Evolutionary conservation across 2,113 vertebrate species (phyloP).

Genomic region (Cephalopterus ornatus): DNA sequence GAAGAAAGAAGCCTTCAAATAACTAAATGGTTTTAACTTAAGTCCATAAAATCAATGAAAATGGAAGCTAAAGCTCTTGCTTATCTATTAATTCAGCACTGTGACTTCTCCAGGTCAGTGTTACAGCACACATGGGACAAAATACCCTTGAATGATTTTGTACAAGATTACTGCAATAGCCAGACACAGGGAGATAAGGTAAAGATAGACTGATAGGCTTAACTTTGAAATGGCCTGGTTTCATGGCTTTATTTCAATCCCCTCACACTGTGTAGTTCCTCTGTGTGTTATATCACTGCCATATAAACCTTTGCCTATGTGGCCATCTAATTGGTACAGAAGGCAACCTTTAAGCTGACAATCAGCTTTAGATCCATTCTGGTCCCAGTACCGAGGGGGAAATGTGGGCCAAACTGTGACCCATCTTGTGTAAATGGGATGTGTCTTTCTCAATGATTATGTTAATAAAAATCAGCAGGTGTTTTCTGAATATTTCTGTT

Average conservation of each 20-base stretch:
- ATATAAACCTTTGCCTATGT: background rate
- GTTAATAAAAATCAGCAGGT: background rate
- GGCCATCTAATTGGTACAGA: background rate
- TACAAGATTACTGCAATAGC: slow-evolving; percentile 14
- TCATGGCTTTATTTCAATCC: background rate
- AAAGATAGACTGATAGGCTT: slow-evolving; percentile 25
- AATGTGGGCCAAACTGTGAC: background rate
- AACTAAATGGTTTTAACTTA: slow-evolving; percentile 36
- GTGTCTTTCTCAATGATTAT: background rate
- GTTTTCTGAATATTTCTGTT: background rate
- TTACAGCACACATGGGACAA: slow-evolving; percentile 39
- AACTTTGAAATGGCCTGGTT: slow-evolving; percentile 3
- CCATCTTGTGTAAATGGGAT: background rate
- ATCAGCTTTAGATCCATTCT: background rate
- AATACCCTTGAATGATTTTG: slow-evolving; percentile 62
- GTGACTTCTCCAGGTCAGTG: slow-evolving; percentile 25
- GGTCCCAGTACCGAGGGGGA: background rate
- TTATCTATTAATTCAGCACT: slow-evolving; percentile 42
- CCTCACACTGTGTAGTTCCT: background rate
- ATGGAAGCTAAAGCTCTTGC: slow-evolving; percentile 26
- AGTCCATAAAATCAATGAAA: slow-evolving; percentile 58
- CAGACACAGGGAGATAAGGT: slow-evolving; percentile 30
- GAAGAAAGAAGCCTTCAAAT: slow-evolving; percentile 25
- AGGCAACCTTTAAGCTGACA: background rate
- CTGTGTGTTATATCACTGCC: background rate